Evolutionary conservation across 2,113 vertebrate species (phyloP).

Genomic region (Notothenia coriiceps): DNA sequence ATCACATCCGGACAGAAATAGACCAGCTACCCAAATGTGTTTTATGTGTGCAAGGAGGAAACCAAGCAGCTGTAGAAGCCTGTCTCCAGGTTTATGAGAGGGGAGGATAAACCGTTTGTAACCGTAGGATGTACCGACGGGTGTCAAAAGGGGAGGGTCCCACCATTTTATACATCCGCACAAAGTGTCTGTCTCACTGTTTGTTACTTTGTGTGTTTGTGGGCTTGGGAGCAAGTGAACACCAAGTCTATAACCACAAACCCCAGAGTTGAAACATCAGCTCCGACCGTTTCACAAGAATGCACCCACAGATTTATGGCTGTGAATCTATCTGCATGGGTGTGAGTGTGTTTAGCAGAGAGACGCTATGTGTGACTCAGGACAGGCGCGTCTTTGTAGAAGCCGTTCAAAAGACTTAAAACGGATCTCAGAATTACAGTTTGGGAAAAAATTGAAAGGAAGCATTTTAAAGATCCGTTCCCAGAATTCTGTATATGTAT

Average conservation of each 20-base stretch:
- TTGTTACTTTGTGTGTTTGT: constrained; percentile 12
- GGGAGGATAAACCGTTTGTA: constrained; percentile 63
- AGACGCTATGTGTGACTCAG: constrained; percentile 48
- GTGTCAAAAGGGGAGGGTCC: constrained; percentile 38
- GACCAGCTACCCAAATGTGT: constrained; percentile 14
- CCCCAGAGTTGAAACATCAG: constrained; percentile 43
- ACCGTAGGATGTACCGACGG: constrained; percentile 7
- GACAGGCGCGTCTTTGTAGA: constrained; percentile 66
- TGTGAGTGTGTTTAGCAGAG: constrained; percentile 60
- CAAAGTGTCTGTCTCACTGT: constrained; percentile 22
- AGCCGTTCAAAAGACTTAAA: constrained; percentile 47
- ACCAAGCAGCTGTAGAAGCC: constrained; percentile 55
- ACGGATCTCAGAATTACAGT: constrained; percentile 48
- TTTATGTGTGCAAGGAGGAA: constrained; percentile 56
- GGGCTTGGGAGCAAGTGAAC: constrained; percentile 16
- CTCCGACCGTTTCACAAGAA: constrained; percentile 56
- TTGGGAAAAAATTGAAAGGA: constrained; percentile 53
- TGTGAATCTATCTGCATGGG: constrained; percentile 50
- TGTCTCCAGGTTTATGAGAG: constrained; percentile 74
- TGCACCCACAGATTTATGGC: constrained; percentile 55
- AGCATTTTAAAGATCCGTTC: constrained; percentile 57
- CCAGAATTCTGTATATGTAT: constrained; percentile 73
- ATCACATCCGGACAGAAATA: background rate
- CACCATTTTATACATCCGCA: constrained; percentile 45
- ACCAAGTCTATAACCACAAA: constrained; percentile 40